Percentiles rank a stretch among this genome's conserved stretches.
These are phyloP conservation scores for Orcinus orca DNA, from an alignment of 2,113 vertebrate genomes.

Conservation along the genomic window DNA sequence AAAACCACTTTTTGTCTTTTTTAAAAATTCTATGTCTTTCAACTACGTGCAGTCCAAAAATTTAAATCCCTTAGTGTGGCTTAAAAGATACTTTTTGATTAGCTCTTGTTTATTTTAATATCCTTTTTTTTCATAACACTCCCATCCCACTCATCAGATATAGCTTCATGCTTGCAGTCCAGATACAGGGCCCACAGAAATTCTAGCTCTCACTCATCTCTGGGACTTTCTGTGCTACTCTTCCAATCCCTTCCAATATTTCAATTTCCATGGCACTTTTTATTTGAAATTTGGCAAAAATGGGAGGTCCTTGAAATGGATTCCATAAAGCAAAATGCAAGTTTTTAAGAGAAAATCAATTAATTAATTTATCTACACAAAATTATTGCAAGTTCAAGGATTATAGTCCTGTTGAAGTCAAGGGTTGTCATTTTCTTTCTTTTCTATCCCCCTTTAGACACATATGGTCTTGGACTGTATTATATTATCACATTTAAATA, in stretches of 20 bases:
- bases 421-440: neutral
- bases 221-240: neutral
- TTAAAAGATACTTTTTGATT: neutral
- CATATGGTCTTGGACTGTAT: neutral
- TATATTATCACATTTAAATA: neutral
- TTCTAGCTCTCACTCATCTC: neutral
- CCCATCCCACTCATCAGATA: neutral
- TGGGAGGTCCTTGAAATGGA: neutral
- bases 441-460: neutral
- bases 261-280: neutral
- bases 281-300: neutral
- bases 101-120: neutral
- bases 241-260: neutral
- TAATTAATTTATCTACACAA: neutral
- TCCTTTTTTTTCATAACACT: neutral
- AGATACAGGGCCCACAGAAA: neutral
- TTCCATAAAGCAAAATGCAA: neutral
- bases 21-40: neutral
- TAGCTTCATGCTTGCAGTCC: neutral
- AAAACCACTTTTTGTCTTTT: neutral
- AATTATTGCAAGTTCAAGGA: neutral
- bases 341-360: neutral
- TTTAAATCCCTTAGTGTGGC: neutral
- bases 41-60: neutral
- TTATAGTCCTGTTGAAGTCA: neutral